Conservation (phyloP, 2,797 vertebrate species). For the Microctenopoma lineatum region DNA sequence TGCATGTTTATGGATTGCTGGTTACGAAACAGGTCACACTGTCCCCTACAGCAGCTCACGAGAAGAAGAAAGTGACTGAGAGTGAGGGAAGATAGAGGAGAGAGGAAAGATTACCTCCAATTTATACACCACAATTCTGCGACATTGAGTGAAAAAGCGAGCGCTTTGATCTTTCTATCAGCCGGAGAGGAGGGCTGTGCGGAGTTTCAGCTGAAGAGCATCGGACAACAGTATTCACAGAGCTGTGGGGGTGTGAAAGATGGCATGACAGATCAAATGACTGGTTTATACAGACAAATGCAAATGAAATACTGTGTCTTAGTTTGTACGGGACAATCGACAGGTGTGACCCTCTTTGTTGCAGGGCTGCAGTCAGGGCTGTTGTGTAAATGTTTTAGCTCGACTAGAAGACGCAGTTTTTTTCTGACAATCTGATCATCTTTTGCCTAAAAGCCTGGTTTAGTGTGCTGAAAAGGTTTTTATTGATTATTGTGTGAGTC, state of each 20-base stretch:
- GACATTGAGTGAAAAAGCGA: conserved; percentile 37
- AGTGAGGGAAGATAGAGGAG: background rate
- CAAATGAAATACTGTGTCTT: conserved; percentile 45
- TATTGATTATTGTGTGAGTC: conserved; percentile 47
- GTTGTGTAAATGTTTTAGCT: conserved; percentile 26
- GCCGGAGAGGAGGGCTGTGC: conserved; percentile 38
- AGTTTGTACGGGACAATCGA: conserved; percentile 33
- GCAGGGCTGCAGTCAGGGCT: conserved; percentile 12
- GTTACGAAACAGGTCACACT: conserved; percentile 69
- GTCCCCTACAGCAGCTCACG: conserved; percentile 51
- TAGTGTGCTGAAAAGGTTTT: conserved; percentile 17
- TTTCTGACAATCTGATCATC: background rate
- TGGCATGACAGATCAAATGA: conserved; percentile 60
- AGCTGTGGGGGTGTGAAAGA: conserved; percentile 46
- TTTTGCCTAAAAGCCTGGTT: background rate
- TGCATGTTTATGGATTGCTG: conserved; percentile 59
- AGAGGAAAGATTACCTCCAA: conserved; percentile 52
- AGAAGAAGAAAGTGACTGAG: conserved; percentile 30
- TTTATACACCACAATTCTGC: conserved; percentile 55
- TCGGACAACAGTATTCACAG: conserved; percentile 35
- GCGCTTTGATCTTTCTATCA: conserved; percentile 63
- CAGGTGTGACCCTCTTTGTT: conserved; percentile 36
- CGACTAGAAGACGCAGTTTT: background rate
- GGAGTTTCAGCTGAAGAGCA: conserved; percentile 54
- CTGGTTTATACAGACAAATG: conserved; percentile 25